Percentiles rank a stretch among this genome's conserved stretches.
Conservation (phyloP, 2,797 vertebrate species). For the Lutjanus argentimaculatus region DNA sequence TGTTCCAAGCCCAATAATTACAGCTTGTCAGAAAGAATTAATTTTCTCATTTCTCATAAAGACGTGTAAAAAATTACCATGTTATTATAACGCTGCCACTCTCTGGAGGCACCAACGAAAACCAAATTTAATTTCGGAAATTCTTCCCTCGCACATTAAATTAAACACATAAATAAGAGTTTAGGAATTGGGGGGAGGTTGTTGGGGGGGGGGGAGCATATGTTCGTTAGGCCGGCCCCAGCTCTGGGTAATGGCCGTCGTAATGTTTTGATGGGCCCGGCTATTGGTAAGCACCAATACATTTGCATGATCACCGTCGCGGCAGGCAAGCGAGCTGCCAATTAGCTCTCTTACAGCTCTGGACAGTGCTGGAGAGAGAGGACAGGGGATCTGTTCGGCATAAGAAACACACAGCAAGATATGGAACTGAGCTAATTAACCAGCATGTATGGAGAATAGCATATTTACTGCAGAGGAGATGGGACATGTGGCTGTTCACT, state of each 20-base stretch:
- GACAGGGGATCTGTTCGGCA: constrained; percentile 61
- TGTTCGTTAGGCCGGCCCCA: constrained; percentile 95
- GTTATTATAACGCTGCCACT: constrained; percentile 99
- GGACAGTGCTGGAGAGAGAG: constrained; percentile 74
- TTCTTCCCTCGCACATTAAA: constrained; percentile 99
- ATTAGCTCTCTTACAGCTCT: constrained; percentile 92
- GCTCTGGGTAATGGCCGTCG: constrained; percentile 94
- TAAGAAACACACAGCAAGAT: constrained; percentile 61
- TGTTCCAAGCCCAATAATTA: constrained; percentile 99
- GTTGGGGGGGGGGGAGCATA: constrained; percentile 91
- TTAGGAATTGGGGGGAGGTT: constrained; percentile 89
- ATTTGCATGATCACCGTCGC: constrained; percentile 96
- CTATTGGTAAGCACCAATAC: constrained; percentile 97
- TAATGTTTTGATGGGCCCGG: constrained; percentile 98
- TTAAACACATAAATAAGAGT: constrained; percentile 99
- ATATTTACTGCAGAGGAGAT: constrained; percentile 57
- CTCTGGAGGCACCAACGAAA: constrained; percentile 96
- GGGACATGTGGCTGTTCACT: constrained; percentile 34
- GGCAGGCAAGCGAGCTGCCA: constrained; percentile 92
- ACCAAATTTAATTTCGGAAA: constrained; percentile 99
- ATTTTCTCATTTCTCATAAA: constrained; percentile 99
- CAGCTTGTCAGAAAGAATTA: constrained; percentile 99
- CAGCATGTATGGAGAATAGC: constrained; percentile 64
- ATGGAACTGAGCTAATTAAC: constrained; percentile 73
- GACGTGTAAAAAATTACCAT: constrained; percentile 99